These are phyloP conservation scores for Solen grandis DNA, from an alignment of 1,140 invertebrate genomes.

Conservation along the genomic window DNA sequence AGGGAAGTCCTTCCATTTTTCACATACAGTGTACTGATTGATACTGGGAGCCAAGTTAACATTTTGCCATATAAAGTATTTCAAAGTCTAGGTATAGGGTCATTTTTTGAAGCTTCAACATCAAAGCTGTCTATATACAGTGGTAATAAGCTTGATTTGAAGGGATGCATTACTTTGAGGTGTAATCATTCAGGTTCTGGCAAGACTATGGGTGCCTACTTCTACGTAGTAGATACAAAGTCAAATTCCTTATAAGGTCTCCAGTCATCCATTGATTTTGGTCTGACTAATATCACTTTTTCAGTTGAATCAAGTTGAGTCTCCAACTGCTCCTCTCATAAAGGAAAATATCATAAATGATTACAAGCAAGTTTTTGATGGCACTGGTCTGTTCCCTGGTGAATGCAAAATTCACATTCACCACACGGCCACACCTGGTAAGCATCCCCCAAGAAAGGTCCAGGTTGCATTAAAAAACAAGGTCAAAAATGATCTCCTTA, in stretches of 20 bases:
- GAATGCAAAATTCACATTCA: slow-evolving; percentile 61
- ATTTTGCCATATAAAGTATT: slow-evolving; percentile 16
- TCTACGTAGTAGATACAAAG: not conserved
- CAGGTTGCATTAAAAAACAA: slow-evolving; percentile 54
- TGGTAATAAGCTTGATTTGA: not conserved
- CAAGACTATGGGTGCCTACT: not conserved
- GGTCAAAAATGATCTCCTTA: slow-evolving; percentile 13
- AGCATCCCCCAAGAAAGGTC: no score
- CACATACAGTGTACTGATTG: not conserved
- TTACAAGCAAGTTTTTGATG: slow-evolving; percentile 49
- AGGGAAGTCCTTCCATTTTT: not conserved
- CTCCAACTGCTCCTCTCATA: no score
- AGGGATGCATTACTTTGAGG: no score
- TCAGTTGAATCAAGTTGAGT: not conserved
- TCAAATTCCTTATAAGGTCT: no score
- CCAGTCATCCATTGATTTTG: no score
- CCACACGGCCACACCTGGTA: slow-evolving; percentile 44
- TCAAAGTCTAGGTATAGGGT: not conserved
- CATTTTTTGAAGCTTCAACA: not conserved
- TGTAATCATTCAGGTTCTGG: no score
- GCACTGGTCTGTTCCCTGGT: slow-evolving; percentile 20
- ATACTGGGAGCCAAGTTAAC: slow-evolving; percentile 32
- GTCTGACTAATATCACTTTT: not conserved
- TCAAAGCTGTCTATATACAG: slow-evolving; percentile 1
- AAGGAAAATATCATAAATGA: not conserved